Base-by-base conservation (phyloP, 2,113 vertebrate genomes). In the Brachypodius melanocephalos region DNA sequence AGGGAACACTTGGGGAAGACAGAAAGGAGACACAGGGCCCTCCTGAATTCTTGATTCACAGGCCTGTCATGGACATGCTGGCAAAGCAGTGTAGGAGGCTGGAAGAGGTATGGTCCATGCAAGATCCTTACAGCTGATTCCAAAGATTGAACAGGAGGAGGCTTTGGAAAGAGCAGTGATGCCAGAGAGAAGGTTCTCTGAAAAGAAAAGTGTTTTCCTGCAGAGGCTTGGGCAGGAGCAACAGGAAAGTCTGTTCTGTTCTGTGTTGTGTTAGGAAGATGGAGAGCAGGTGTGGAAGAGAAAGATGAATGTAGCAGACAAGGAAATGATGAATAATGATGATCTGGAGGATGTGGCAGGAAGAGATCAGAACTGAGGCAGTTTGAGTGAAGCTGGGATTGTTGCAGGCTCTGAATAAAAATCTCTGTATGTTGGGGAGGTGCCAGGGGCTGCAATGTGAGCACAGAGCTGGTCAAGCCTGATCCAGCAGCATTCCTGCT, bases 1-100 rank as follows among this genome's bases (percentile, higher is more conserved):
- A 34, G 51, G 18, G 26, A 42, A 2, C 6, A 5, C 24, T 61
- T n/a, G 11, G 15, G 1, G 9, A 3, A 16, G 12, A 24, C 21
- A 11, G 4, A 8, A 71, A 45, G 46, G 54, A 66, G 31, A 25
- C 12, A 2, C 9, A 2, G 11, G 16, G n/a, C 6, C 16, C 65
- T 77, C 65, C 40, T 93, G 65, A 74, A 42, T 43, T 58, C 21
- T 26, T n/a, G 54, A 17, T 31, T 62, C 25, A 22, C 26, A 48
- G 28, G 2, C 29, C 21, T 75, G 28, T 43, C 5, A 1, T 7
- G 38, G 46, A 14, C 0, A 0, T 48, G 55, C 25, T 80, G 29
- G 32, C 1, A 5, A 12, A 65, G 68, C 24, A 17, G 0, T 1
- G 9, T 25, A 14, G 42, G 45, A 58, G 57, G 43, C 68, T 89